Percentiles rank a stretch among this genome's conserved stretches.
Evolutionary conservation across 2,797 vertebrate species (phyloP).

Genomic region (Pangasius larnaudii): DNA sequence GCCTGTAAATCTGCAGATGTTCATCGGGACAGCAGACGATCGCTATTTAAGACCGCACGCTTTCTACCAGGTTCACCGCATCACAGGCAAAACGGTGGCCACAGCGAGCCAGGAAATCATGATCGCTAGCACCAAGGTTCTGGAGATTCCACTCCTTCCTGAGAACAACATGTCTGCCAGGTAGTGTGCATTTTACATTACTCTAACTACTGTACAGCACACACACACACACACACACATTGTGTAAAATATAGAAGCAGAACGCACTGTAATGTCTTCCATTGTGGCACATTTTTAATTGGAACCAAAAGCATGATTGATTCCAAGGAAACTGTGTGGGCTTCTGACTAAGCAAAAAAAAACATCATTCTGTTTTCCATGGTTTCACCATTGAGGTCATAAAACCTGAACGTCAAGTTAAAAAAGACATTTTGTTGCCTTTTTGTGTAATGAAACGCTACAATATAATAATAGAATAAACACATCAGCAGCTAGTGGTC

Average conservation of each 20-base stretch:
- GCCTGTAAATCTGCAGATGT: constrained; percentile 96
- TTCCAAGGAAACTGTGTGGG: constrained; percentile 60
- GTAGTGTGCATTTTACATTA: constrained; percentile 73
- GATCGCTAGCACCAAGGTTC: constrained; percentile 92
- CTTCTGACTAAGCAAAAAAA: constrained; percentile 51
- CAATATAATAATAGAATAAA: not conserved
- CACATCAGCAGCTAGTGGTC: not conserved
- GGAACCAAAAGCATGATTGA: constrained; percentile 56
- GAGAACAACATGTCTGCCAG: constrained; percentile 98
- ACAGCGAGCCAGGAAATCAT: constrained; percentile 97
- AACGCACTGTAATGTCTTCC: constrained; percentile 56
- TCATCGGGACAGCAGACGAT: constrained; percentile 98
- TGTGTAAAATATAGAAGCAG: constrained; percentile 52
- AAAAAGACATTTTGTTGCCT: not conserved
- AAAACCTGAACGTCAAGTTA: constrained; percentile 10
- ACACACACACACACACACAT: not conserved
- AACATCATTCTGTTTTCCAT: constrained; percentile 51
- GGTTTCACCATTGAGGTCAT: constrained; percentile 18
- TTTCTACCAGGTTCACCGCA: constrained; percentile 98
- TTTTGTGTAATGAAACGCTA: not conserved
- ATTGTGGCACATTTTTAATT: constrained; percentile 62
- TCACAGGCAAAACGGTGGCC: constrained; percentile 98
- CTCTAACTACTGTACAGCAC: constrained; percentile 32
- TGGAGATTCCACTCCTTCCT: constrained; percentile 97
- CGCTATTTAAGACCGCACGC: constrained; percentile 95